Evolutionary conservation across 2,113 vertebrate species (phyloP).

Genomic region (Fregata magnificens): DNA sequence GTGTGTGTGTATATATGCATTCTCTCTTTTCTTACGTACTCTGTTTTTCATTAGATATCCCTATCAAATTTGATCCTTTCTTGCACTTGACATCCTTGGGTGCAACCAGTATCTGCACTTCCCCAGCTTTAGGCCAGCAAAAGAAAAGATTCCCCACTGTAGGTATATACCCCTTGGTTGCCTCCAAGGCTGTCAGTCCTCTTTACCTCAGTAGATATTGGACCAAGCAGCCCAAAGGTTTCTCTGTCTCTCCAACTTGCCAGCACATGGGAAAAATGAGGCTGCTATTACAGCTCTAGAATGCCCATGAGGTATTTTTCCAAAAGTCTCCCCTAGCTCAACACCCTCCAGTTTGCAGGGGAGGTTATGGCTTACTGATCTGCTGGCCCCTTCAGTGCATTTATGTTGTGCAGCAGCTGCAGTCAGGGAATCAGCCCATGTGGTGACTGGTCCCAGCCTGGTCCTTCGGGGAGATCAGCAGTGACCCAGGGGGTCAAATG

Average conservation of each 20-base stretch:
- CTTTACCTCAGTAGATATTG: not conserved
- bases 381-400: not conserved
- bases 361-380: not conserved
- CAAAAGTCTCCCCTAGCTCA: not conserved
- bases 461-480: not conserved
- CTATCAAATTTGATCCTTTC: not conserved
- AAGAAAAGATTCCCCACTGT: not conserved
- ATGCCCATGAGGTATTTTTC: not conserved
- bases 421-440: not conserved
- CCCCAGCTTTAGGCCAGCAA: not conserved
- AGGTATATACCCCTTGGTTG: not conserved
- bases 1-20: not conserved
- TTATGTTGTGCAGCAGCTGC: not conserved
- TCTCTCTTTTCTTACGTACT: not conserved
- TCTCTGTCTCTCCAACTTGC: not conserved
- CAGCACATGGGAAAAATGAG: not conserved
- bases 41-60: not conserved
- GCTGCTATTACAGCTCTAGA: not conserved
- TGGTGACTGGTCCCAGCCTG: not conserved
- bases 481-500: fast-evolving
- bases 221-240: not conserved
- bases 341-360: not conserved
- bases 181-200: not conserved
- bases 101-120: not conserved
- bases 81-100: not conserved